phyloP scores from a whole-genome alignment of 2,888 invertebrate species.

The Lepidonotus clava region DNA sequence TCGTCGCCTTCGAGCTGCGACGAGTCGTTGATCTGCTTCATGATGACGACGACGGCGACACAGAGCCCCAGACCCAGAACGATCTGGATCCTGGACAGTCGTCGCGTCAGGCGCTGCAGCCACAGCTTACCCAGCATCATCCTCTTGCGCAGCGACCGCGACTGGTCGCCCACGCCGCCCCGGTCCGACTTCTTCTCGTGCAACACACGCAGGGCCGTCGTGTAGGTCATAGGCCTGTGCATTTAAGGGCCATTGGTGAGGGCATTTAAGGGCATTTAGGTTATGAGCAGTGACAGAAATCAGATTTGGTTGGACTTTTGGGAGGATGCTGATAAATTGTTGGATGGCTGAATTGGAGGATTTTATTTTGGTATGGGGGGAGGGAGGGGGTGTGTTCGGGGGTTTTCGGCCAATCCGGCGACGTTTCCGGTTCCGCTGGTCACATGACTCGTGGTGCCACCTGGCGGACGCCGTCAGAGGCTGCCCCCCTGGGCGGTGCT shows the following conservation, averaged over 20 bases:
- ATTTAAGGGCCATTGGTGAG: slow-evolving; percentile 18
- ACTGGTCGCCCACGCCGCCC: not conserved
- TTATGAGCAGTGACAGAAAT: too few relatives aligned
- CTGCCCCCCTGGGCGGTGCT: too few relatives aligned
- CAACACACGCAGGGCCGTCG: not conserved
- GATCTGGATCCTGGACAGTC: slow-evolving; percentile 23
- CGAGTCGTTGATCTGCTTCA: slow-evolving; percentile 42
- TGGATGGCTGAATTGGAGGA: not conserved
- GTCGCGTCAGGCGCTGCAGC: slow-evolving; percentile 2
- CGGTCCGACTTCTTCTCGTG: not conserved
- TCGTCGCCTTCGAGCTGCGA: slow-evolving; percentile 29
- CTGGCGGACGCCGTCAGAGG: too few relatives aligned
- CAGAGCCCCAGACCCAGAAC: not conserved
- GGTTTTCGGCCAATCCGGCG: too few relatives aligned
- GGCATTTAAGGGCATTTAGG: too few relatives aligned
- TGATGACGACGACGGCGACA: slow-evolving; percentile 18
- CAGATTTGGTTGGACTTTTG: too few relatives aligned
- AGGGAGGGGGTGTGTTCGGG: not conserved
- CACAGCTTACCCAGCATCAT: not conserved
- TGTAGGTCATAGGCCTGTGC: slow-evolving; percentile 36
- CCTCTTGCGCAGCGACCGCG: not conserved
- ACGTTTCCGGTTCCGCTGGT: too few relatives aligned
- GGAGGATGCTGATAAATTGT: too few relatives aligned
- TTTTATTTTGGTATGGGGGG: not conserved
- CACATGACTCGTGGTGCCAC: too few relatives aligned